A percentile compares a stretch with the other conserved stretches of the same genome.
These are phyloP conservation scores for Ganaspis sp. DNA, from an alignment of 1,140 invertebrate species.

Conservation along the genomic window DNA sequence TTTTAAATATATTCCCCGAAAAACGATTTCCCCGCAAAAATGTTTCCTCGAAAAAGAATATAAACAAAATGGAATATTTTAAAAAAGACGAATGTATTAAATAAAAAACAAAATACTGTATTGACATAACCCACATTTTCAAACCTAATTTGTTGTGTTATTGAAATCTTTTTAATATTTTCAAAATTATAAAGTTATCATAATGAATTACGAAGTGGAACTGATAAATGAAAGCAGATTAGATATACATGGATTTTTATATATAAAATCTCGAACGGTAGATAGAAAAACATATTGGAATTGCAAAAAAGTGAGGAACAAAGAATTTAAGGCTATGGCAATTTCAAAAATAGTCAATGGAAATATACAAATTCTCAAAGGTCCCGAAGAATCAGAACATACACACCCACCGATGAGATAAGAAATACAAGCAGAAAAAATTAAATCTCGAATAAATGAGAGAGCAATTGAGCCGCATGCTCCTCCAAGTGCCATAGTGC, in stretches of 20 bases:
- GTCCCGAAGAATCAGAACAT: neutral
- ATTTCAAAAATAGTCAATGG: neutral
- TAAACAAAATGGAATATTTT: no score
- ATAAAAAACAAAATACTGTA: no score
- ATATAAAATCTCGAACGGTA: neutral
- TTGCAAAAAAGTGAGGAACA: neutral
- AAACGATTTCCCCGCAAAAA: neutral
- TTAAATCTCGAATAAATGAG: no score
- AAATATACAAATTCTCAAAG: neutral
- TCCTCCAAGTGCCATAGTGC: no score
- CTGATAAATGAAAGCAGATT: neutral
- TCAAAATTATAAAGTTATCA: no score
- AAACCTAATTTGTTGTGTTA: no score
- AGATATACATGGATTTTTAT: neutral
- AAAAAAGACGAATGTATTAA: no score
- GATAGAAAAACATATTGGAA: neutral
- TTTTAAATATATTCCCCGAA: constrained; percentile 6
- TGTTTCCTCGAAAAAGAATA: no score
- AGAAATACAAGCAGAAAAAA: neutral
- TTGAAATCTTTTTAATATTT: no score
- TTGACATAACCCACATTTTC: no score
- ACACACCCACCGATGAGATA: neutral
- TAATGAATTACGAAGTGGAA: neutral
- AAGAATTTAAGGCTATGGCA: neutral
- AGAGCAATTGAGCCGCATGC: no score